Evolutionary conservation across 2,113 vertebrate species (phyloP), one percentile per base, ranked within the genome.

Genomic region (Bucco capensis): DNA sequence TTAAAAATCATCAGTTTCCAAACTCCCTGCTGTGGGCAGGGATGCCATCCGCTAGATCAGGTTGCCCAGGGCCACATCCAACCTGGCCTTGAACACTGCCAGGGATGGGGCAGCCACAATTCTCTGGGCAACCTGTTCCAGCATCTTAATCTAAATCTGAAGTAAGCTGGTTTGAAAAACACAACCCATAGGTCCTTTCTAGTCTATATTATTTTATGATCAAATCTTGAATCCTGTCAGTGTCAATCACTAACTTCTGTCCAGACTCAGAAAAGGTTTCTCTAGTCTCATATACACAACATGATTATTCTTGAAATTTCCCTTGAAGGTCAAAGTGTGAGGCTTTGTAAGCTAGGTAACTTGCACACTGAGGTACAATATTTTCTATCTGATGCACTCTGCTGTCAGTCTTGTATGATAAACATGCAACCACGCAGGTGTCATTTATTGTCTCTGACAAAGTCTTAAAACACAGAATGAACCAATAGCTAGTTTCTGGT

Each of bases 351-450:
- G n/a, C 67, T 23, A 50, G 1, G 1, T 37, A 31, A 47, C 11
- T 69, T 73, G 6, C 4, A 27, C 15, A 60, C 6, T 0, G 0
- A 13, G 4, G 6, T 13, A 50, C 58, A 79, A 24, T 6, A 8
- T 24, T 27, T 83, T 58, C 5, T 54, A 15, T 54, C 67, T 51
- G 25, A 18, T 30, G 49, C 12, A 33, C 2, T 28, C 9, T 46
- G 3, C 23, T 75, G 6, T 56, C 12, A 28, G 1, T 40, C 12
- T 75, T 50, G 2, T 7, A 22, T 47, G 27, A 79, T 75, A 65
- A 37, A 17, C 2, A 5, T 37, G 17, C 5, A 58, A 12, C 22
- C 3, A 7, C 23, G 22, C 37, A 7, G 14, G 5, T 79, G 15
- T 42, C 12, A n/a, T 18, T 14, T 33, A 37, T 19, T 80, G 42